Evolutionary conservation across 2,113 vertebrate genomes (phyloP).

Genomic region (Rutilus rutilus): DNA sequence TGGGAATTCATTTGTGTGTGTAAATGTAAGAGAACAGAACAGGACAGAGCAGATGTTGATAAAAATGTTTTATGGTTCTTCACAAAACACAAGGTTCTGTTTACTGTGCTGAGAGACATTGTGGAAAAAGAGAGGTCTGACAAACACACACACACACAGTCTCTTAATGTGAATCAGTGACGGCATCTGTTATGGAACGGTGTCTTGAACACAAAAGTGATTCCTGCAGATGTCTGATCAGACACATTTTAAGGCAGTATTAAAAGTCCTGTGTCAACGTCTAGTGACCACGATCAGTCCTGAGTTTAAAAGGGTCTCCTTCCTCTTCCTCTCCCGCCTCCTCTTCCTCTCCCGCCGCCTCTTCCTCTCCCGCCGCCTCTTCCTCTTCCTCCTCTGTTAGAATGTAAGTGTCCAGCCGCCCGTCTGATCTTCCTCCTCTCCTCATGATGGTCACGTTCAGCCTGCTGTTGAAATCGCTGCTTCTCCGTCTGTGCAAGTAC

Average conservation of each 20-base stretch:
- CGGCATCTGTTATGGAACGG: background rate
- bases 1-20: background rate
- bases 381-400: slow-evolving; percentile 43
- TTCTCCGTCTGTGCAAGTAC: slow-evolving; percentile 83
- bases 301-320: slow-evolving; percentile 64
- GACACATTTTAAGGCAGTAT: background rate
- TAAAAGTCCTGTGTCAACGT: slow-evolving; percentile 11
- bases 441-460: slow-evolving; percentile 85
- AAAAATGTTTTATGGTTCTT: slow-evolving; percentile 52
- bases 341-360: slow-evolving; percentile 26
- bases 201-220: background rate
- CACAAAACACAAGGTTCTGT: slow-evolving; percentile 39
- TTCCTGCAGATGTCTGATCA: slow-evolving; percentile 12
- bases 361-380: slow-evolving; percentile 69
- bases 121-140: slow-evolving; percentile 22
- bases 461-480: slow-evolving; percentile 86
- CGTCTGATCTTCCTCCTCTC: slow-evolving; percentile 89
- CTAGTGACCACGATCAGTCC: background rate
- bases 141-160: background rate
- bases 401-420: slow-evolving; percentile 84
- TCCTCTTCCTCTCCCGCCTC: slow-evolving; percentile 21
- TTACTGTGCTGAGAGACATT: slow-evolving; percentile 51
- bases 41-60: slow-evolving; percentile 5
- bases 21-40: background rate
- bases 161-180: slow-evolving; percentile 5